Percentiles rank a stretch among this genome's conserved stretches.
phyloP scores from a whole-genome alignment of 2,888 invertebrate genomes.

The Copidosoma aretas region DNA sequence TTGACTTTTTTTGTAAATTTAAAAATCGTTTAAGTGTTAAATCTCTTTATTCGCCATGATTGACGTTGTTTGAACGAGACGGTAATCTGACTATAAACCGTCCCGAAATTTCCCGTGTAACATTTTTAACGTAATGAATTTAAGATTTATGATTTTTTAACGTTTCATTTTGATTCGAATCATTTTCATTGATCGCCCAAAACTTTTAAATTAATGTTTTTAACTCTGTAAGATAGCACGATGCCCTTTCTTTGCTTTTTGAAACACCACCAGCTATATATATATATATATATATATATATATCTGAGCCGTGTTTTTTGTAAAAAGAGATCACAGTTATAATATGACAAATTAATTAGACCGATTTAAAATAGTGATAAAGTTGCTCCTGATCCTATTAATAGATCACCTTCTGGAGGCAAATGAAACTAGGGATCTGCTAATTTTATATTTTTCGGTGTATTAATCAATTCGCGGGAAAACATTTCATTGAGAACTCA shows the following conservation, averaged over 20 bases:
- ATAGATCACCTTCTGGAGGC: background rate
- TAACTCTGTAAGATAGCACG: background rate
- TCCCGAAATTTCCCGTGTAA: background rate
- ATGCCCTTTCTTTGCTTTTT: background rate
- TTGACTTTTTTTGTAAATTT: background rate
- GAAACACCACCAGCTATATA: background rate
- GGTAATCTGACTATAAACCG: conserved; percentile 9
- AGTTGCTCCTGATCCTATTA: background rate
- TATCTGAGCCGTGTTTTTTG: conserved; percentile 12
- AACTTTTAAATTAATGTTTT: background rate
- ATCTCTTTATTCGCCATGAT: background rate
- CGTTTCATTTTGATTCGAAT: background rate
- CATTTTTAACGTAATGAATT: background rate
- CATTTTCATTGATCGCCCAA: conserved; percentile 1
- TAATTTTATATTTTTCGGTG: background rate
- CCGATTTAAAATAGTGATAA: background rate
- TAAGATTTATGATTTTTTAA: background rate
- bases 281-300: too few species aligned
- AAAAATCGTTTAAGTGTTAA: background rate
- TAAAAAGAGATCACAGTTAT: background rate
- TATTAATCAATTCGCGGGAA: background rate
- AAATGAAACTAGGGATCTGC: background rate
- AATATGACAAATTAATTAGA: conserved; percentile 1
- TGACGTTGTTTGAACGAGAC: background rate
- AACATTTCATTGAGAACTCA: background rate